Evolutionary conservation across 2,888 invertebrate species (phyloP), one percentile per base, ranked within the genome.

Genomic region (Aporophyla nigra): DNA sequence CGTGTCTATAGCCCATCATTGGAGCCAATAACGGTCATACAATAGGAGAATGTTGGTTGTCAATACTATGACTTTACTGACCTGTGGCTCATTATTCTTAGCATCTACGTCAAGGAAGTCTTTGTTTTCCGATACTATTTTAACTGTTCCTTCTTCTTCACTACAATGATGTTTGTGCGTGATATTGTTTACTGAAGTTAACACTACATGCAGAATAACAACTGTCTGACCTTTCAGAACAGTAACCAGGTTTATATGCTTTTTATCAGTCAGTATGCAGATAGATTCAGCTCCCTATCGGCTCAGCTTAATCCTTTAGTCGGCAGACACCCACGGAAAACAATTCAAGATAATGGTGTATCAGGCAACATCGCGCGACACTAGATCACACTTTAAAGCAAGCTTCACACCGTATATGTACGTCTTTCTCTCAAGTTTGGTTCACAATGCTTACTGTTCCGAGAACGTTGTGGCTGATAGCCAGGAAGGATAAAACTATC

Each of bases 401-500:
- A 56, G 46, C 14, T n/a, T 51, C n/a, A 24, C 19, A 24, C 14
- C 56, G 46, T 72, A n/a, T 16, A 61, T 56, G 12, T 62, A 67
- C 14, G 65, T 51, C 53, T 66, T 27, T 40, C 27, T 51, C 51
- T 59, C 51, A 19, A 65, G 67, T 68, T 46, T 71, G 58, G 73
- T 54, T 68, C 51, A 88, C 83, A 87, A 87, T 86, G 73, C 68
- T 63, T 84, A 84, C 68, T 66, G 74, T 83, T 83, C 73, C 53
- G 27, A 73, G 76, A 74, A 85, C 49, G 49, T 59, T 49, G 78
- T 90, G 89, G 89, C 86, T 80, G 86, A 83, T 78, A 76, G 91
- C 91, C 89, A 91, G 89, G 74, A 82, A 62, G 75, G 82, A 87
- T 86, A 84, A 70, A 59, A 78, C 79, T 84, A 80, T 84, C 78